These are phyloP conservation scores for Antitype chi DNA, from an alignment of 2,888 invertebrate species.

Conservation along the genomic window DNA sequence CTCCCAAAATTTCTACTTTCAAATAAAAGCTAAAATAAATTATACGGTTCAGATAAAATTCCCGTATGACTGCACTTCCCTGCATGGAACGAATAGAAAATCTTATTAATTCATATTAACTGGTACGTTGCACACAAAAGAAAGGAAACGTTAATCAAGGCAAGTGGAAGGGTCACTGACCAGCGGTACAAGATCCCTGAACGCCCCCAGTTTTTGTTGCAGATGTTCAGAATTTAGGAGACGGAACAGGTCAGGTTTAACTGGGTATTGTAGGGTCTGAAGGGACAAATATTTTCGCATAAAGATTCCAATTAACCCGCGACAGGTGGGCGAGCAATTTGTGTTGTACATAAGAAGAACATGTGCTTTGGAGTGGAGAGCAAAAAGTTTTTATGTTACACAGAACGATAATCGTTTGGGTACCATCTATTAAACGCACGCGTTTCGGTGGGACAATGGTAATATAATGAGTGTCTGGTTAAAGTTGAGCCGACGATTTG, in stretches of 20 bases:
- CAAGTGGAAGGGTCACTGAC: constrained; percentile 80
- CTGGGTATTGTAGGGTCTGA: constrained; percentile 70
- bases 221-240: constrained; percentile 53
- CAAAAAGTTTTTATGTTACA: constrained; percentile 72
- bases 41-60: constrained; percentile 55
- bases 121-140: constrained; percentile 76
- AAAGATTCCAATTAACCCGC: constrained; percentile 86
- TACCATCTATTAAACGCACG: constrained; percentile 49
- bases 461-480: constrained; percentile 37
- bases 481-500: constrained; percentile 22
- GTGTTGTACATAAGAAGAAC: constrained; percentile 76
- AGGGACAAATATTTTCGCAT: constrained; percentile 81
- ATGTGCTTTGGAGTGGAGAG: constrained; percentile 69
- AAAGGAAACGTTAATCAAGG: constrained; percentile 81
- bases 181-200: constrained; percentile 69
- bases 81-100: constrained; percentile 62
- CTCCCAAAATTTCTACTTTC: constrained; percentile 2
- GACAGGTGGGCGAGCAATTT: constrained; percentile 79
- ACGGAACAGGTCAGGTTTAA: constrained; percentile 67
- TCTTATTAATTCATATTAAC: constrained; percentile 78
- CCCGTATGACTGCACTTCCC: constrained; percentile 57
- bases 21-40: constrained; percentile 51
- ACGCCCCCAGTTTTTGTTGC: constrained; percentile 58
- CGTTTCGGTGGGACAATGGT: constrained; percentile 33
- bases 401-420: constrained; percentile 68